These are phyloP conservation scores for Pitangus sulphuratus DNA, from an alignment of 2,797 vertebrate genomes.

Conservation along the genomic window DNA sequence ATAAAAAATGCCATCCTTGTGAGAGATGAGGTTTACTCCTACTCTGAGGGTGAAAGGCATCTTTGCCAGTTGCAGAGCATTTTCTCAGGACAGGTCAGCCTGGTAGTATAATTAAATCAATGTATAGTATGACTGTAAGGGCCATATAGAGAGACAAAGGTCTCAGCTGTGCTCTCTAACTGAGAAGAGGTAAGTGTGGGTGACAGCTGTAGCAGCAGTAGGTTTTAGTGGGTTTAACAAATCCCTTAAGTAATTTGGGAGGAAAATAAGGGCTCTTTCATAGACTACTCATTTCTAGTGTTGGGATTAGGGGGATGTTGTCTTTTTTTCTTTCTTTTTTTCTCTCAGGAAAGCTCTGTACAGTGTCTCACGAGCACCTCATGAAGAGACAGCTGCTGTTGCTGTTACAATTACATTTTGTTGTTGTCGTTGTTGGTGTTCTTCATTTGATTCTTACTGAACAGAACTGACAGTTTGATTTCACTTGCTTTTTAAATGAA, in stretches of 20 bases:
- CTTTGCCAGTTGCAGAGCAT: not conserved
- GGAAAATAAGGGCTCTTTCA: not conserved
- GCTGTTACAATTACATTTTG: not conserved
- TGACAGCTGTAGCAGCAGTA: not conserved
- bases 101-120: not conserved
- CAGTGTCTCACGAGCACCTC: not conserved
- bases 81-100: rapidly evolving
- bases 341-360: not conserved
- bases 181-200: not conserved
- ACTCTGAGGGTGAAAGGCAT: not conserved
- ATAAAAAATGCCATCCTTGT: not conserved
- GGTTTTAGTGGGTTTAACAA: not conserved
- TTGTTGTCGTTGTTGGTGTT: not conserved
- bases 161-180: not conserved
- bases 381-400: not conserved
- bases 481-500: not conserved
- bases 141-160: not conserved
- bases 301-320: not conserved
- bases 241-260: not conserved
- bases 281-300: not conserved
- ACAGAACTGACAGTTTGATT: not conserved
- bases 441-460: not conserved
- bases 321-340: not conserved
- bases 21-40: not conserved
- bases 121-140: not conserved